These are phyloP conservation scores for Macroteleia sp. DNA, from an alignment of 2,888 invertebrate species.

Conservation along the genomic window DNA sequence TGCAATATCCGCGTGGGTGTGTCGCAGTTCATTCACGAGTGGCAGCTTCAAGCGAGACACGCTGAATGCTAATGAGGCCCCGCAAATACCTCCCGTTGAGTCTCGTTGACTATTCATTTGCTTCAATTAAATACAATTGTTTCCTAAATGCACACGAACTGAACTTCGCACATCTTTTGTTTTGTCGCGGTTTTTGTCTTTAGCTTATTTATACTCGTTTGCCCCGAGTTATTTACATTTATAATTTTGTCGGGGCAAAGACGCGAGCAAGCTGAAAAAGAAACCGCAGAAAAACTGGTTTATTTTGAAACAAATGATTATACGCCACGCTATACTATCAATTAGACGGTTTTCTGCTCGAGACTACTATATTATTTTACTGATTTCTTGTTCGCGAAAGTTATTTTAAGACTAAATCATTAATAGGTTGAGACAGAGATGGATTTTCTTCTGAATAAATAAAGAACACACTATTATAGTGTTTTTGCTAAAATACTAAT, in stretches of 20 bases:
- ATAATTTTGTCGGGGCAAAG: slow-evolving; percentile 24
- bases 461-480: too few species aligned
- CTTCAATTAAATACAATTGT: slow-evolving; percentile 50
- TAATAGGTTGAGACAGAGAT: too few species aligned
- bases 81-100: slow-evolving; percentile 36
- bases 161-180: slow-evolving; percentile 37
- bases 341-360: too few species aligned
- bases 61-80: slow-evolving; percentile 76
- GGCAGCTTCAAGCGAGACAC: slow-evolving; percentile 74
- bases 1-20: slow-evolving; percentile 64
- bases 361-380: too few species aligned
- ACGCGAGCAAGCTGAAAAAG: background rate
- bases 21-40: slow-evolving; percentile 75
- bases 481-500: too few species aligned
- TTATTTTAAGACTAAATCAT: too few species aligned
- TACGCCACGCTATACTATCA: too few species aligned
- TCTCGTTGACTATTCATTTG: slow-evolving; percentile 57
- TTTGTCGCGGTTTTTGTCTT: slow-evolving; percentile 33
- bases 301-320: too few species aligned
- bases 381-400: too few species aligned
- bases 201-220: slow-evolving; percentile 4
- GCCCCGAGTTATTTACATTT: slow-evolving; percentile 36
- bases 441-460: too few species aligned
- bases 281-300: slow-evolving; percentile 27
- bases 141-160: slow-evolving; percentile 39